Evolutionary conservation across 2,888 invertebrate species (phyloP).

Genomic region (Cephonodes hylas): DNA sequence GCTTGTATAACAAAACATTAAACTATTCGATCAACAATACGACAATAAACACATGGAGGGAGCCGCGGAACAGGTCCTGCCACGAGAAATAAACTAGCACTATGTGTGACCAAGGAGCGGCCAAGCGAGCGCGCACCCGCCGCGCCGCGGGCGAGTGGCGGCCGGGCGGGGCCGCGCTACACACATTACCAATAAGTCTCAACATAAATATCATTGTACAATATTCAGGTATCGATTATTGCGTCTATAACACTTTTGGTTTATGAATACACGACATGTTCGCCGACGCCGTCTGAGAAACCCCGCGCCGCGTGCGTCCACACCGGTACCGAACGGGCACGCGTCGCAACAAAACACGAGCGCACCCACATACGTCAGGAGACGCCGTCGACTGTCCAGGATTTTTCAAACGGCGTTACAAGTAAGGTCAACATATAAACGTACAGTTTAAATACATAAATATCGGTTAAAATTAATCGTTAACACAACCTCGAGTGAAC

Average conservation of each 20-base stretch:
- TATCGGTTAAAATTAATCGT: slow-evolving; percentile 21
- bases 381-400: not conserved
- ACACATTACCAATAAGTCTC: slow-evolving; percentile 18
- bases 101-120: not conserved
- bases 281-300: not conserved
- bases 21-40: slow-evolving; percentile 17
- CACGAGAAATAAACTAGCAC: not conserved
- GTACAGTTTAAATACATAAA: slow-evolving; percentile 28
- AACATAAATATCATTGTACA: slow-evolving; percentile 31
- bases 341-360: not conserved
- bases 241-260: slow-evolving; percentile 29
- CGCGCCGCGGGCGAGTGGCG: too few species aligned
- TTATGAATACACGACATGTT: not conserved
- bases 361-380: not conserved
- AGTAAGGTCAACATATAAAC: slow-evolving; percentile 18
- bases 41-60: not conserved
- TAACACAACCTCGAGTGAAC: slow-evolving; percentile 77
- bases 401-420: slow-evolving; percentile 19
- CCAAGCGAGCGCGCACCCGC: not conserved
- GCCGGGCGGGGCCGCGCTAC: too few species aligned
- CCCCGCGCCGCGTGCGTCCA: slow-evolving; percentile 18
- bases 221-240: slow-evolving; percentile 56
- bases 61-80: not conserved
- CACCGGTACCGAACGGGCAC: too few species aligned
- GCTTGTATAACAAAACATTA: slow-evolving; percentile 24